These are phyloP conservation scores for Myiagra hebetior DNA, from an alignment of 2,113 vertebrate species.

Conservation along the genomic window DNA sequence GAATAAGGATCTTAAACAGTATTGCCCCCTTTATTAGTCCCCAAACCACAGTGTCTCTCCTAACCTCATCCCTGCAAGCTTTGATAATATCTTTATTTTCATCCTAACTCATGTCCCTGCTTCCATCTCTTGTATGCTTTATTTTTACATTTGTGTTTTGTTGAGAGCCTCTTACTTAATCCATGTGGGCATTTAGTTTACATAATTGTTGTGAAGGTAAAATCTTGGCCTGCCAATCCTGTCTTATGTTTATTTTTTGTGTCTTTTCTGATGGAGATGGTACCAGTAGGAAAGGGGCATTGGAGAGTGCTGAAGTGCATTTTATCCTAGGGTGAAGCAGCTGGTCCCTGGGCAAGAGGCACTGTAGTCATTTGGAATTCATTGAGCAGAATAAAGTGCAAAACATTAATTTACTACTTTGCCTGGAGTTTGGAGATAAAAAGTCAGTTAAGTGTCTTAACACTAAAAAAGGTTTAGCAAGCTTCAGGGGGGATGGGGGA, in stretches of 20 bases:
- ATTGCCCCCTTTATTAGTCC: neutral
- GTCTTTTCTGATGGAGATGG: neutral
- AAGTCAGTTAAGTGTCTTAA: neutral
- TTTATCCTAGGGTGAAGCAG: neutral
- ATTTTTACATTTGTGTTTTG: neutral
- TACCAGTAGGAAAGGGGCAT: neutral
- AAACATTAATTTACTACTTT: neutral
- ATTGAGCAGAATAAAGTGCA: neutral
- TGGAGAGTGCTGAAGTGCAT: neutral
- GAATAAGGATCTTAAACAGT: rapidly evolving
- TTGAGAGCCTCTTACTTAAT: neutral
- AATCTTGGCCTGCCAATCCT: neutral
- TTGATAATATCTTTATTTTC: neutral
- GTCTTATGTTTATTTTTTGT: rapidly evolving
- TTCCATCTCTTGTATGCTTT: neutral
- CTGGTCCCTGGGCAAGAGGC: neutral
- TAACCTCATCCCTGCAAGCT: neutral
- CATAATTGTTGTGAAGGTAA: neutral
- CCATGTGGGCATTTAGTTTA: neutral
- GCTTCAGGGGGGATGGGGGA: neutral
- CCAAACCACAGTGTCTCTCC: neutral
- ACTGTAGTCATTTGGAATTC: neutral
- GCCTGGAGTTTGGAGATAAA: neutral
- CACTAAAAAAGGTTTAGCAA: neutral
- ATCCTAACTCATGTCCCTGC: rapidly evolving